Conservation (phyloP, 2,113 vertebrate species). For the Ceyx margarethae region DNA sequence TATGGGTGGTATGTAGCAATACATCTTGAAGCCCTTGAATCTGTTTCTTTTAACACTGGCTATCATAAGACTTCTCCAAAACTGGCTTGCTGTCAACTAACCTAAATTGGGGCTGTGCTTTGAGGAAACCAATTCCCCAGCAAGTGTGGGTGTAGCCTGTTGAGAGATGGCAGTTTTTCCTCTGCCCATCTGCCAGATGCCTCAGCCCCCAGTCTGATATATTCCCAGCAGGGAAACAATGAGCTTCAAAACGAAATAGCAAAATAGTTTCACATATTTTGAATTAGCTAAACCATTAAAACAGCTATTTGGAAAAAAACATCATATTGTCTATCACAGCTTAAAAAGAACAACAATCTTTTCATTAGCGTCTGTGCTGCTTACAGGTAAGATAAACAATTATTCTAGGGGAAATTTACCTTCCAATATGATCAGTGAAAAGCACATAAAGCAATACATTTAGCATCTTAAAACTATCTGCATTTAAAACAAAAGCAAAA, state of each 20-base stretch:
- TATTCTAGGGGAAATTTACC: neutral
- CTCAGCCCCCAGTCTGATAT: slow-evolving; percentile 24
- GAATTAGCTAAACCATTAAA: neutral
- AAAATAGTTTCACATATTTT: slow-evolving; percentile 9
- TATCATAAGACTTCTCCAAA: neutral
- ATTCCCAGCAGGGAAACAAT: slow-evolving; percentile 37
- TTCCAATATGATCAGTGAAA: neutral
- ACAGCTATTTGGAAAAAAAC: neutral
- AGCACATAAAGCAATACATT: neutral
- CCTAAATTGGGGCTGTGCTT: neutral
- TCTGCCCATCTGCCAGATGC: slow-evolving; percentile 46
- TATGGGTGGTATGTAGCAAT: neutral
- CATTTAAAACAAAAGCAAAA: neutral
- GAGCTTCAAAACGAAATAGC: neutral
- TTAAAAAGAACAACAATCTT: neutral
- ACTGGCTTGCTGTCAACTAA: slow-evolving; percentile 6
- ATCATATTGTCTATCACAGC: neutral
- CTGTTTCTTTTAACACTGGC: neutral
- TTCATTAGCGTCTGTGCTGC: neutral
- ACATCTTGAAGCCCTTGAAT: neutral
- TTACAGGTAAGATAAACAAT: neutral
- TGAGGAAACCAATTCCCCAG: slow-evolving; percentile 39
- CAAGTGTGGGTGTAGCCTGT: slow-evolving; percentile 27
- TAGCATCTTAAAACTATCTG: neutral
- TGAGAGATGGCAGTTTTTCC: slow-evolving; percentile 15